A percentile compares a stretch with the other conserved stretches of the same genome.
These are phyloP conservation scores for Synergus laeviventris DNA, from an alignment of 2,888 invertebrate genomes.

Conservation along the genomic window DNA sequence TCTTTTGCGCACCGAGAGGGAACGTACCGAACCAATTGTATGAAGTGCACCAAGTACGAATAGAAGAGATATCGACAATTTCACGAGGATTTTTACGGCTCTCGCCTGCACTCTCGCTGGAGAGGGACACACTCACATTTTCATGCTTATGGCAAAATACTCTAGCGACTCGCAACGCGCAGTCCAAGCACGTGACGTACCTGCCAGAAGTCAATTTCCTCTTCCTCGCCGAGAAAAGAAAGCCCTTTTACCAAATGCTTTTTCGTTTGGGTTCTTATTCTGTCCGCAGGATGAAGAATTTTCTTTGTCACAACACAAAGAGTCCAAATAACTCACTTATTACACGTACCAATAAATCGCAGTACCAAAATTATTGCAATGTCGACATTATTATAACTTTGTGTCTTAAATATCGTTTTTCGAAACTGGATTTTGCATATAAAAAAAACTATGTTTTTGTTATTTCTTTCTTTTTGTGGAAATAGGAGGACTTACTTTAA, in stretches of 20 bases:
- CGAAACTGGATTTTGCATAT: no score
- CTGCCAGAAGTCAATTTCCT: constrained; percentile 67
- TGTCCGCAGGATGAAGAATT: constrained; percentile 7
- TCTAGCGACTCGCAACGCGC: constrained; percentile 47
- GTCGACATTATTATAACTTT: no score
- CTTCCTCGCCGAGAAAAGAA: constrained; percentile 41
- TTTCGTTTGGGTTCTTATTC: constrained; percentile 4
- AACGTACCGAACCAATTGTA: constrained; percentile 25
- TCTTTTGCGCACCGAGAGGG: constrained; percentile 31
- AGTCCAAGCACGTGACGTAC: constrained; percentile 66
- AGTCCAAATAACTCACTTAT: neutral
- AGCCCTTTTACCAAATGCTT: constrained; percentile 5
- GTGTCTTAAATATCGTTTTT: no score
- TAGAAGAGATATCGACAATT: constrained; percentile 37
- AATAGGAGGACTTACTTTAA: no score
- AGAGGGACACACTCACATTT: constrained; percentile 49
- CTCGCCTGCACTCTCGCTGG: constrained; percentile 30
- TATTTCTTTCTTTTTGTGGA: no score
- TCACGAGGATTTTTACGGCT: constrained; percentile 42
- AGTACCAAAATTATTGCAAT: no score
- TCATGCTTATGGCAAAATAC: constrained; percentile 60
- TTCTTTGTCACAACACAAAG: neutral
- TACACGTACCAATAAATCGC: neutral
- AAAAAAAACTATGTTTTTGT: no score
- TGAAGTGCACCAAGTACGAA: constrained; percentile 24